Evolutionary conservation across 2,888 invertebrate species (phyloP).

Genomic region (Prenolepis imparis): DNA sequence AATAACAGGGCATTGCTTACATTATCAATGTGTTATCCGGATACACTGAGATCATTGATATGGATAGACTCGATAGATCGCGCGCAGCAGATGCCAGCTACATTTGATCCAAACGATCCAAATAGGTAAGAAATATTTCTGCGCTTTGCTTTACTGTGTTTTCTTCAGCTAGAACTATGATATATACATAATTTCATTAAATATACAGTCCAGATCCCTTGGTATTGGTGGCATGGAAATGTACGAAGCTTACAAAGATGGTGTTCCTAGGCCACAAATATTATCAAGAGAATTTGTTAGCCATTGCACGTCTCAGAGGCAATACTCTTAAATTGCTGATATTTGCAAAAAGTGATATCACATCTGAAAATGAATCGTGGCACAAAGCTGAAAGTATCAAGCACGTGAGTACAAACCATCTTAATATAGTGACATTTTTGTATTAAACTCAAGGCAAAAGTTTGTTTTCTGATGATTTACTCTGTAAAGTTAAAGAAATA

Average conservation of each 20-base stretch:
- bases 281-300: slow-evolving; percentile 89
- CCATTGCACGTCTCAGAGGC: slow-evolving; percentile 89
- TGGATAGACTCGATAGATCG: slow-evolving; percentile 88
- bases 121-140: slow-evolving; percentile 73
- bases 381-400: slow-evolving; percentile 77
- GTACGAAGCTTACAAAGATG: slow-evolving; percentile 88
- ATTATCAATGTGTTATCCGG: slow-evolving; percentile 87
- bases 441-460: neutral
- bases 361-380: slow-evolving; percentile 75
- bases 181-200: slow-evolving; percentile 41
- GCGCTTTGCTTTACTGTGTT: neutral
- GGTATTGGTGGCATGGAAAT: slow-evolving; percentile 90
- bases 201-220: slow-evolving; percentile 88
- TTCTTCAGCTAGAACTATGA: neutral
- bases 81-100: slow-evolving; percentile 75
- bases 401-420: slow-evolving; percentile 75
- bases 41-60: slow-evolving; percentile 88
- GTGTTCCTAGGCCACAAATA: slow-evolving; percentile 89
- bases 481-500: neutral
- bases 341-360: slow-evolving; percentile 88
- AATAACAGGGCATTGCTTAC: slow-evolving; percentile 88
- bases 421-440: neutral
- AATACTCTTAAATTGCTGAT: slow-evolving; percentile 87
- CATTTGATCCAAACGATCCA: slow-evolving; percentile 75
- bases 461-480: neutral